These are phyloP conservation scores for Tursiops truncatus DNA, from an alignment of 2,113 vertebrate species.

Conservation along the genomic window DNA sequence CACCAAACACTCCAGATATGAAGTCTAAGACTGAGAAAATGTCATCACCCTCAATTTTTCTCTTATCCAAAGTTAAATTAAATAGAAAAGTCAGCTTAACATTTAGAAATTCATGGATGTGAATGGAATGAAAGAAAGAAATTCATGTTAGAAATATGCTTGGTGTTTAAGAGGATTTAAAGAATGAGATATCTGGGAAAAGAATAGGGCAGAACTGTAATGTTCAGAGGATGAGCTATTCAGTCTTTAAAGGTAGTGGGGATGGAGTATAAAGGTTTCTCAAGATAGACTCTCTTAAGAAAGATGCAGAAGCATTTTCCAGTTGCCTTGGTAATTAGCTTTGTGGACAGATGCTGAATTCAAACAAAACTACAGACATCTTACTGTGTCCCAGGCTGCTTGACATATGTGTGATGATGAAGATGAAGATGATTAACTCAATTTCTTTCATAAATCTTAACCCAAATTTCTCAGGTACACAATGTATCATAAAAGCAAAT, in stretches of 20 bases:
- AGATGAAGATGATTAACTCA: constrained; percentile 17
- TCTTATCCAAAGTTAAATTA: neutral
- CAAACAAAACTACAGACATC: constrained; percentile 42
- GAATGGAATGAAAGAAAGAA: neutral
- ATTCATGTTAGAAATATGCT: constrained; percentile 10
- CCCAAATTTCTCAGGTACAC: constrained; percentile 15
- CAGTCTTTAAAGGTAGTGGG: neutral
- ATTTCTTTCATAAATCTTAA: constrained; percentile 35
- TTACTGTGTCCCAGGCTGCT: neutral
- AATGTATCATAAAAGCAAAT: constrained; percentile 1
- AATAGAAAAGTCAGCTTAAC: constrained; percentile 31
- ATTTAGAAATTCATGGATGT: constrained; percentile 42
- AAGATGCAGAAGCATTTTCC: neutral
- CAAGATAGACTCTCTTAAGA: constrained; percentile 7
- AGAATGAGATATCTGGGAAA: neutral
- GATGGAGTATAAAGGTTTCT: constrained; percentile 25
- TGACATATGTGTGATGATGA: neutral
- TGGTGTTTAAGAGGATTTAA: constrained; percentile 36
- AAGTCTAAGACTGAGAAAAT: neutral
- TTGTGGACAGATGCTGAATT: constrained; percentile 44
- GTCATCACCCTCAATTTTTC: neutral
- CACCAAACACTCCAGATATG: neutral
- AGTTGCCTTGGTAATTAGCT: constrained; percentile 36
- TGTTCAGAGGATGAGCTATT: neutral
- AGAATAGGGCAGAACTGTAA: neutral